Base-by-base conservation (phyloP, 1,140 invertebrate genomes). In the Leptinotarsa defecta region DNA sequence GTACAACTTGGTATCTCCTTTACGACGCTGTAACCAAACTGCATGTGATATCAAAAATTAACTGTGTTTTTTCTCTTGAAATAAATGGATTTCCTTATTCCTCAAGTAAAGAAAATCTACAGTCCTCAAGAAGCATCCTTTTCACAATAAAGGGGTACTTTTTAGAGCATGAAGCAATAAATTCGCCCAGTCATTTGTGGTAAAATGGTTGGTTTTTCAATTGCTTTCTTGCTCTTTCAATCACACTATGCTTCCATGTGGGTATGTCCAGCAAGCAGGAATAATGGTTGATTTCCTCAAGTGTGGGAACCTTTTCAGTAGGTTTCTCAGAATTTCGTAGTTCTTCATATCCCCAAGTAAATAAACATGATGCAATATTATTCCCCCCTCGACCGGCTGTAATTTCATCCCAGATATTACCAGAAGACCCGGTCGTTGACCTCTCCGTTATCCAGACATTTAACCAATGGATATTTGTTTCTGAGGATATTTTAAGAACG, bases 1-100 rank as follows among this genome's bases (percentile, higher is more conserved):
- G 24, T 72, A 72, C 24, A 72, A n/a, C 27, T 72, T 72, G n/a
- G 19, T 72, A 34, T 64, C 57, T 6, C 57, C 71, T 64, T 64
- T 22, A 27, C 34, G 71, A 64, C 3, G 52, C 4, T 64, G 61
- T 62, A 62, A 72, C 71, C 57, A 72, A 2, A 72, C 27, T 72
- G 70, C 70, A 63, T 43, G 0, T 13, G 57, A 72, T 63, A 72
- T 72, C 19, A 72, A 62, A 72, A 72, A 72, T 72, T 3, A 22
- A 43, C 22, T 13, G 19, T 62, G 13, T 72, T 72, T n/a, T 71
- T 34, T 34, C n/a, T 11, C 34, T 34, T 34, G 34, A 11, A 34
- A 11, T 11, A 11, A 34, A 34, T 0, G 34, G 8, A 8, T 27
- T n/a, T 72, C 57, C 24, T 68, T 43, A 15, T n/a, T 34, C 17